Percentiles rank a stretch among this genome's conserved stretches.
These are phyloP conservation scores for Pipistrellus nathusii DNA, from an alignment of 2,797 vertebrate species.

Conservation along the genomic window DNA sequence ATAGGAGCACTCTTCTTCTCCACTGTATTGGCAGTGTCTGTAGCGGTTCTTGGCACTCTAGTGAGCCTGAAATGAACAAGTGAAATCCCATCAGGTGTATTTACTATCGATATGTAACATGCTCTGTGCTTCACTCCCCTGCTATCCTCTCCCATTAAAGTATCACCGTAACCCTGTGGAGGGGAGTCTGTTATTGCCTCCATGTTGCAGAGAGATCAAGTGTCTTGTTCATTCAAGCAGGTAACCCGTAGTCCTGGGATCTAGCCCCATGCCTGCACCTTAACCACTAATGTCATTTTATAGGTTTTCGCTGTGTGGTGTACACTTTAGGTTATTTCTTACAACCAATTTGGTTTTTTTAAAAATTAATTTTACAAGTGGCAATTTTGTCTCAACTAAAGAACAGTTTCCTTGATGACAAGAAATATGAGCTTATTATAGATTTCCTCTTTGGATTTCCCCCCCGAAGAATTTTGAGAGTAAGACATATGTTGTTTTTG, in stretches of 20 bases:
- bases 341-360: neutral
- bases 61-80: neutral
- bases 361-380: neutral
- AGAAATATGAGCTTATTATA: neutral
- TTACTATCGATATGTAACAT: neutral
- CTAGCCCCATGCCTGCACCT: neutral
- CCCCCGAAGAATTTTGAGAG: neutral
- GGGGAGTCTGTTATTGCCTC: neutral
- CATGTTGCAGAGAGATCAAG: neutral
- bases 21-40: neutral
- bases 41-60: neutral
- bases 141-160: neutral
- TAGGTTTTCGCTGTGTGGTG: neutral
- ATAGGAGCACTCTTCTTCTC: neutral
- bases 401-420: slow-evolving; percentile 34
- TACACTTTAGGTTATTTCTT: slow-evolving; percentile 31
- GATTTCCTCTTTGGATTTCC: slow-evolving; percentile 1
- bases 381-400: neutral
- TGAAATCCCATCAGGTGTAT: neutral
- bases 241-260: neutral
- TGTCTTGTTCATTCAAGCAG: neutral
- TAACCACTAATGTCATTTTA: neutral
- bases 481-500: neutral
- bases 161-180: neutral
- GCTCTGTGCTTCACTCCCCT: neutral